Evolutionary conservation across 1,140 invertebrate species (phyloP).

Genomic region (Lasioglossum albipes): DNA sequence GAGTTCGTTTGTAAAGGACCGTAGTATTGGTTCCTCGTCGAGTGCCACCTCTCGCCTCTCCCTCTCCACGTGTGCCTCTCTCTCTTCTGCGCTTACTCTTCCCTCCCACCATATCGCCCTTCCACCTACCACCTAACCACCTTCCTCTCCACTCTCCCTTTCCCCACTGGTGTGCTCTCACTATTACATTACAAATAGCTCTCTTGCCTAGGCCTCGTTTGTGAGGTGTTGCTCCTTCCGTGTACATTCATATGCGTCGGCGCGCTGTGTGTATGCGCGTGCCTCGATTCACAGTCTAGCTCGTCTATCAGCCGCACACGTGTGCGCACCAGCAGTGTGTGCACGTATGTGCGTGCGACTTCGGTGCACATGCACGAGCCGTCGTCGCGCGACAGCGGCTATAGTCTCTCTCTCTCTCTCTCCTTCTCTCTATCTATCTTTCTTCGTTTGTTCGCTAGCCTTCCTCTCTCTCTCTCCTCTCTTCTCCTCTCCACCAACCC

Average conservation of each 20-base stretch:
- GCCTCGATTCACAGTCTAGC: conserved; percentile 14
- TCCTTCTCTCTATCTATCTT: background rate
- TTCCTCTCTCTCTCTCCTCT: too few relatives aligned
- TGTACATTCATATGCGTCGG: conserved; percentile 30
- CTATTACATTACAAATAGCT: conserved; percentile 77
- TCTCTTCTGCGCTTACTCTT: conserved; percentile 50
- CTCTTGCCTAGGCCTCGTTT: conserved; percentile 71
- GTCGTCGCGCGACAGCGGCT: conserved; percentile 49
- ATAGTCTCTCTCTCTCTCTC: conserved; percentile 31
- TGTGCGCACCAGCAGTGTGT: conserved; percentile 2
- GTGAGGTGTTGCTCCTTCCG: conserved; percentile 59
- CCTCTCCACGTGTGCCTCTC: conserved; percentile 14
- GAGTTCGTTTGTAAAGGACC: conserved; percentile 61
- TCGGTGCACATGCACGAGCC: conserved; percentile 57
- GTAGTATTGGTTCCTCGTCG: conserved; percentile 61
- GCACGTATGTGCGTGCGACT: conserved; percentile 11
- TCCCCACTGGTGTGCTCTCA: conserved; percentile 57
- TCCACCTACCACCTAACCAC: conserved; percentile 42
- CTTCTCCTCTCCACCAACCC: too few relatives aligned
- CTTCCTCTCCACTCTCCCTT: conserved; percentile 45
- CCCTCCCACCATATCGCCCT: conserved; percentile 46
- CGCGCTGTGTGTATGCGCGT: conserved; percentile 11
- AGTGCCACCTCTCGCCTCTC: conserved; percentile 48
- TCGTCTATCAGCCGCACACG: background rate
- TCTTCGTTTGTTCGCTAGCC: too few relatives aligned